Evolutionary conservation across 2,113 vertebrate genomes (phyloP).

Genomic region (Poecilia latipinna): DNA sequence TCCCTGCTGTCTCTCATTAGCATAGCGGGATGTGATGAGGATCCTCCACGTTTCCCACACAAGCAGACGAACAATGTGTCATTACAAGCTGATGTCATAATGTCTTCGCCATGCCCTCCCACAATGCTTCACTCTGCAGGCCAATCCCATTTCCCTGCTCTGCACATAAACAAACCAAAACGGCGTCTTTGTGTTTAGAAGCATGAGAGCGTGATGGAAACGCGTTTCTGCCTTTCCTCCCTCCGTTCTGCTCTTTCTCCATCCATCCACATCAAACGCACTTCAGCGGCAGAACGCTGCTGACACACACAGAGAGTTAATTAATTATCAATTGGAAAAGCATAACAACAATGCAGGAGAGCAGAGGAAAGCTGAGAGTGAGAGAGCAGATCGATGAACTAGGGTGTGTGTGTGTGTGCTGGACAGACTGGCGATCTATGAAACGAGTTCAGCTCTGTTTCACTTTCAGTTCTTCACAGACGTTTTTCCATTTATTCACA

Average conservation of each 20-base stretch:
- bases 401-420: background rate
- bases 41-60: conserved; percentile 6
- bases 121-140: conserved; percentile 39
- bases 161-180: conserved; percentile 48
- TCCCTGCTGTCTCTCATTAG: background rate
- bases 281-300: conserved; percentile 14
- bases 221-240: conserved; percentile 68
- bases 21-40: conserved; percentile 30
- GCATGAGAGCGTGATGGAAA: conserved; percentile 58
- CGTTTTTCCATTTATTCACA: background rate
- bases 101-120: conserved; percentile 49
- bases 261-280: conserved; percentile 56
- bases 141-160: conserved; percentile 31
- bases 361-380: background rate
- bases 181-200: conserved; percentile 5
- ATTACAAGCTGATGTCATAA: conserved; percentile 55
- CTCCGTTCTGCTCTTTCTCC: conserved; percentile 42
- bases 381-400: background rate
- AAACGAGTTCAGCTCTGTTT: background rate
- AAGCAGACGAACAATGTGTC: conserved; percentile 32
- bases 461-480: background rate
- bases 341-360: background rate
- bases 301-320: conserved; percentile 13
- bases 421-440: background rate
- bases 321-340: conserved; percentile 35